These are phyloP conservation scores for Eledona agricola DNA, from an alignment of 2,888 invertebrate species.

Conservation along the genomic window DNA sequence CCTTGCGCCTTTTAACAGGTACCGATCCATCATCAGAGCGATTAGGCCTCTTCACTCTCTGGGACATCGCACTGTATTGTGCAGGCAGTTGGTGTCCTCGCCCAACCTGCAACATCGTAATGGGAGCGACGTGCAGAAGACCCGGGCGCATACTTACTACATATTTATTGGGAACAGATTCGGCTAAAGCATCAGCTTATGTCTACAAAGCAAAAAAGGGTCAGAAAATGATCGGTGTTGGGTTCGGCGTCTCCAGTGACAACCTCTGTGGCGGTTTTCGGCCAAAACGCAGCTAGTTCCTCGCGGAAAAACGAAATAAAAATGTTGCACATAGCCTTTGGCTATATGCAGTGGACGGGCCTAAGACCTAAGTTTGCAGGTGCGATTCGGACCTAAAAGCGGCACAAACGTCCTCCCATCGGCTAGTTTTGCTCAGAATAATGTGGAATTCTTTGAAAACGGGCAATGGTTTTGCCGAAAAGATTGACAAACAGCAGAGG, in stretches of 20 bases:
- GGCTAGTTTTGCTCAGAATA: conserved; percentile 6
- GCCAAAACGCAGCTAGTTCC: conserved; percentile 12
- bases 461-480: conserved; percentile 53
- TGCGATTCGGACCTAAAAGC: conserved; percentile 4
- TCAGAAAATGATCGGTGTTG: conserved; percentile 1
- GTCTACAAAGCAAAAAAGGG: conserved; percentile 56
- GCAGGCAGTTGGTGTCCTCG: conserved; percentile 55
- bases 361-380: not conserved
- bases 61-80: conserved; percentile 71
- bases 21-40: conserved; percentile 74
- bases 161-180: conserved; percentile 63
- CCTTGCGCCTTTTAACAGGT: conserved; percentile 80
- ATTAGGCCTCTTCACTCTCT: conserved; percentile 80
- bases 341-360: conserved; percentile 45
- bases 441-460: conserved; percentile 4
- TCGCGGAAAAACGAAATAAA: conserved; percentile 34
- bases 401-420: conserved; percentile 4
- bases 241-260: conserved; percentile 6
- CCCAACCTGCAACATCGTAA: conserved; percentile 55
- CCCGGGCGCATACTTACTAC: conserved; percentile 66
- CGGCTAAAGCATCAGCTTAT: conserved; percentile 56
- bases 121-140: not conserved
- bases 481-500: conserved; percentile 63
- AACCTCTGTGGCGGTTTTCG: conserved; percentile 9
- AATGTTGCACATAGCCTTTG: conserved; percentile 52